Evolutionary conservation across 2,888 invertebrate species (phyloP), one percentile per base, ranked within the genome.

Genomic region (Drosophila greeni): DNA sequence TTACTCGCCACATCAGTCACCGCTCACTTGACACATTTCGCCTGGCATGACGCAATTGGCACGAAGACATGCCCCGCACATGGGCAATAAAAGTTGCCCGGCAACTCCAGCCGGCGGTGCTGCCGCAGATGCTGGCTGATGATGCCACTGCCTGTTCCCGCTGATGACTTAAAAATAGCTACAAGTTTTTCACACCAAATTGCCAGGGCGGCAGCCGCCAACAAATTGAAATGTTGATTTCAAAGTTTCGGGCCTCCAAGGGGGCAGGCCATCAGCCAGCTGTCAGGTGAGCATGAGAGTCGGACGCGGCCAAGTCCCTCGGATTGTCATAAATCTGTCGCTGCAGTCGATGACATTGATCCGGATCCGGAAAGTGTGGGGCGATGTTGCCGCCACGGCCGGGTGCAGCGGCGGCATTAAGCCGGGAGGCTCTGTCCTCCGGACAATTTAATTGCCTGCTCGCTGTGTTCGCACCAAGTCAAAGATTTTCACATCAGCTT

Each of bases 1-100:
- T 86, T 86, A 86, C 81, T 86, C 80, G 86, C 85, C 77, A 86
- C 84, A 86, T 86, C 86, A 86, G 86, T 86, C 86, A 86, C 81
- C 75, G 81, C 85, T 86, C 86, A 85, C 86, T 85, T 86, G 86
- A 85, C 86, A 85, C 85, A 84, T 86, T 81, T 82, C 74, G 84
- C 80, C 75, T 70, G 80, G 71, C 70, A 67, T 62, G 62, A 51
- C 72, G 68, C 79, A 82, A 79, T 74, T 77, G 76, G 82, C 76
- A 74, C 73, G 72, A 71, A 78, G 66, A 74, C 55, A 51, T 59
- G 77, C 75, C 48, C 74, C 67, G 72, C 70, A 77, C 75, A 77
- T 70, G 67, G 58, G 75, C 59, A 71, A 74, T 79, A 73, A 74
- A 75, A 62, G 65, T 45, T 61, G 69, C 56, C 56, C 56, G 66